Percentiles rank a stretch among this genome's conserved stretches.
Evolutionary conservation across 2,797 vertebrate genomes (phyloP).

Genomic region (Epinephelus coioides): DNA sequence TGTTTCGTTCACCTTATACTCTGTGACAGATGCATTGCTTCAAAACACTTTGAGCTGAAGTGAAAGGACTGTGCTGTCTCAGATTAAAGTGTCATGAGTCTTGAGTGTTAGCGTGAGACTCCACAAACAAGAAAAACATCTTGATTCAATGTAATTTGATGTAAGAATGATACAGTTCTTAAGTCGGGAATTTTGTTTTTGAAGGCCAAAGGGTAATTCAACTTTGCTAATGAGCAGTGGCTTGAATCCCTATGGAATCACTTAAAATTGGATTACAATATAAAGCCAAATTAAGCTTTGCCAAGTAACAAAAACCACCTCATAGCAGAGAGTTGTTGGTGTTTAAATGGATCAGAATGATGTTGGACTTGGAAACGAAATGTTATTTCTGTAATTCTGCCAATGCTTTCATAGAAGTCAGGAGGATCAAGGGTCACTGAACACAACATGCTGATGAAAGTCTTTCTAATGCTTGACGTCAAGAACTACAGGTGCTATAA

Average conservation of each 20-base stretch:
- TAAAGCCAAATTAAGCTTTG: conserved; percentile 30
- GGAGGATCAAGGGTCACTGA: conserved; percentile 51
- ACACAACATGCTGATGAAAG: conserved; percentile 53
- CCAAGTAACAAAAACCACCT: conserved; percentile 29
- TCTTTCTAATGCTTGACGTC: conserved; percentile 22
- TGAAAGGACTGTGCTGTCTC: conserved; percentile 1
- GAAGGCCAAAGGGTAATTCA: conserved; percentile 20
- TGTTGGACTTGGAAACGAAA: conserved; percentile 18
- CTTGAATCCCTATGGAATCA: conserved; percentile 33
- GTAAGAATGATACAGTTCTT: conserved; percentile 16
- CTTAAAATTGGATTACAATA: conserved; percentile 31
- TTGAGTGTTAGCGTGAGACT: neutral
- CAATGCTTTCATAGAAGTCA: neutral
- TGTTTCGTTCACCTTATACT: conserved; percentile 21
- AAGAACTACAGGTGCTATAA: conserved; percentile 44
- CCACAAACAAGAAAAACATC: neutral
- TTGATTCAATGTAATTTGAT: neutral
- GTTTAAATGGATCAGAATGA: conserved; percentile 27
- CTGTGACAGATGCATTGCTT: conserved; percentile 5
- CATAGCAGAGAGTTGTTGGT: conserved; percentile 18
- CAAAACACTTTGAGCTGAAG: conserved; percentile 2
- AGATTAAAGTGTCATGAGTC: neutral
- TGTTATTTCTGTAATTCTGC: neutral
- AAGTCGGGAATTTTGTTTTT: conserved; percentile 9
- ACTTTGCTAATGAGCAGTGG: conserved; percentile 35